These are phyloP conservation scores for Scomber japonicus DNA, from an alignment of 2,113 vertebrate species.

Conservation along the genomic window DNA sequence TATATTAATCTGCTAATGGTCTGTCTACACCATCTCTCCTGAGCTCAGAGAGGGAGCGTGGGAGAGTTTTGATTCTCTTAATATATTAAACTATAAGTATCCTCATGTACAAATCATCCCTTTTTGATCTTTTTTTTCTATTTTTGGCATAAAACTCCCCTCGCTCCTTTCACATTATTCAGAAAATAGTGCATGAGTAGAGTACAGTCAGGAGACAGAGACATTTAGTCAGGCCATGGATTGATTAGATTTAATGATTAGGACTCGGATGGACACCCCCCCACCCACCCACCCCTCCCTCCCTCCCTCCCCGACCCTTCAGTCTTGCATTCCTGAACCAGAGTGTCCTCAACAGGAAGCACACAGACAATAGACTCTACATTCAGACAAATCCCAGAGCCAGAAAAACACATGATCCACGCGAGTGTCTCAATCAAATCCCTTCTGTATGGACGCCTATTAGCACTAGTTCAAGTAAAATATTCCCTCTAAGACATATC, in stretches of 20 bases:
- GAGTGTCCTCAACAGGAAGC: conserved; percentile 63
- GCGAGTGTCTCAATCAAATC: conserved; percentile 54
- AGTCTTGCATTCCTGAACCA: conserved; percentile 71
- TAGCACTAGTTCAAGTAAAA: conserved; percentile 74
- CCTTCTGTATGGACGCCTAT: conserved; percentile 52
- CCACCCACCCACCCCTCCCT: background rate
- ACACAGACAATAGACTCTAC: conserved; percentile 66
- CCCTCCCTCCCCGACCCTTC: conserved; percentile 24
- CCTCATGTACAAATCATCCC: conserved; percentile 24
- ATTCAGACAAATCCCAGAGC: conserved; percentile 62
- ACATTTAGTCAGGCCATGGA: conserved; percentile 66
- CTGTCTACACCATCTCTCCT: conserved; percentile 38
- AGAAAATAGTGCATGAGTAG: background rate
- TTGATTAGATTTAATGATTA: conserved; percentile 84
- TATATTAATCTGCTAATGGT: conserved; percentile 63
- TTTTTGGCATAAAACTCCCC: conserved; percentile 23
- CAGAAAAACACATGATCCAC: conserved; percentile 69
- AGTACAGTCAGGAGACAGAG: conserved; percentile 63
- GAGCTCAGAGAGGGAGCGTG: conserved; percentile 48
- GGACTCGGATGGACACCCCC: conserved; percentile 66
- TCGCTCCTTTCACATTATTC: conserved; percentile 21
- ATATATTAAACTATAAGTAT: conserved; percentile 31
- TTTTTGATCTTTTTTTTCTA: conserved; percentile 2
- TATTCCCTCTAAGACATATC: conserved; percentile 59
- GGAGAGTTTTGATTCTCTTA: conserved; percentile 58